These are phyloP conservation scores for Elephantulus edwardii DNA, from an alignment of 2,113 vertebrate genomes.

Conservation along the genomic window DNA sequence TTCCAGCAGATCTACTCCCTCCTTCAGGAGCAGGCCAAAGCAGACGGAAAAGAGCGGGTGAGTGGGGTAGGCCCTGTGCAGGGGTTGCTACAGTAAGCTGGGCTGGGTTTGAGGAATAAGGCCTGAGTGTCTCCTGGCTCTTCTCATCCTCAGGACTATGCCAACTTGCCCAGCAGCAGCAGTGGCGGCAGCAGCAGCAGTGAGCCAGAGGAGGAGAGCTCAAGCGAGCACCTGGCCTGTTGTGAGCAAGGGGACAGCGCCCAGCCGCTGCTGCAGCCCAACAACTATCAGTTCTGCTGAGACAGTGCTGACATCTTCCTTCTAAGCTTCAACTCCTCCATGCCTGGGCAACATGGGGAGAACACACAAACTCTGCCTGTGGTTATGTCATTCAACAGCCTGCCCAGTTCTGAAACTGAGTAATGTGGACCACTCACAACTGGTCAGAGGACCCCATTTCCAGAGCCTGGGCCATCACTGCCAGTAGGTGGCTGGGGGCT, in stretches of 20 bases:
- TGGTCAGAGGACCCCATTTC: background rate
- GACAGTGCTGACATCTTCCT: background rate
- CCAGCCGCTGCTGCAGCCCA: slow-evolving; percentile 92
- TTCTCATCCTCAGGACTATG: slow-evolving; percentile 78
- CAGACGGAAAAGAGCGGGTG: slow-evolving; percentile 81
- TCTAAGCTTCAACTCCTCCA: background rate
- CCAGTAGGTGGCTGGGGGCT: slow-evolving; percentile 58
- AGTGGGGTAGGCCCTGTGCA: slow-evolving; percentile 23
- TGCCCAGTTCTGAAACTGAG: slow-evolving; percentile 43
- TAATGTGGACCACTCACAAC: background rate
- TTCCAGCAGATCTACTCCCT: slow-evolving; percentile 91
- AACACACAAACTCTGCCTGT: slow-evolving; percentile 33
- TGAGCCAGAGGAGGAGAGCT: slow-evolving; percentile 78
- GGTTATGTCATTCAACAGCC: slow-evolving; percentile 22
- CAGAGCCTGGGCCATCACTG: slow-evolving; percentile 62
- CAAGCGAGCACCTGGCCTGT: slow-evolving; percentile 86
- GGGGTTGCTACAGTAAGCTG: background rate
- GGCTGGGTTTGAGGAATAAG: too few relatives aligned
- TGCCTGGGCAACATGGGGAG: background rate
- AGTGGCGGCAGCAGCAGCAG: background rate
- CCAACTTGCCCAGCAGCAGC: slow-evolving; percentile 74
- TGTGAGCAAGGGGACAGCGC: slow-evolving; percentile 88
- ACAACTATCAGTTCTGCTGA: slow-evolving; percentile 97
- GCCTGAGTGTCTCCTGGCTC: background rate
- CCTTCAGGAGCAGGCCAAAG: slow-evolving; percentile 87